Evolutionary conservation across 1,140 invertebrate species (phyloP).

Genomic region (Brachionus koreanus): DNA sequence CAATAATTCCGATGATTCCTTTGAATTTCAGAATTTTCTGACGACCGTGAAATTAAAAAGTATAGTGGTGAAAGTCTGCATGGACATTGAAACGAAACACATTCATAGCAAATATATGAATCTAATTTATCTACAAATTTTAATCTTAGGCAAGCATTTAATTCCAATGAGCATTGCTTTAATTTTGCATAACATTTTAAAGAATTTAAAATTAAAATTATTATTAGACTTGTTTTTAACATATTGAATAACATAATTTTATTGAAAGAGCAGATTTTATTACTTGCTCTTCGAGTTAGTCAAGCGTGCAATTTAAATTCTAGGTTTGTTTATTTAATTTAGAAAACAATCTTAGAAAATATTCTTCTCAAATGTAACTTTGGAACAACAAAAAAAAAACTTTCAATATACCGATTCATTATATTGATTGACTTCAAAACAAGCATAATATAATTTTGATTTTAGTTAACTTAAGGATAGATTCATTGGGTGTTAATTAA

Average conservation of each 20-base stretch:
- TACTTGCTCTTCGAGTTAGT: background rate
- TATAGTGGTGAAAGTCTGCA: background rate
- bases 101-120: background rate
- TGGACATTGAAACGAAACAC: background rate
- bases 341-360: background rate
- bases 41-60: background rate
- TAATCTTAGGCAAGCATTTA: background rate
- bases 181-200: background rate
- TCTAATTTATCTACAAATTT: background rate
- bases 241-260: background rate
- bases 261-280: background rate
- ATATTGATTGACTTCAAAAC: no score
- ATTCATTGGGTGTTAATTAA: background rate
- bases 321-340: background rate
- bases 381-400: background rate
- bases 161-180: background rate
- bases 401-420: no score
- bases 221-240: background rate
- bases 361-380: background rate
- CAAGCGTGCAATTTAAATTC: background rate
- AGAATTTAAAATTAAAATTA: background rate
- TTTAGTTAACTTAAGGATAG: background rate
- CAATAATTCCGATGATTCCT: background rate
- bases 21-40: background rate
- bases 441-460: background rate